phyloP scores from a whole-genome alignment of 2,113 vertebrate species.

The Phalacrocorax pelagicus region DNA sequence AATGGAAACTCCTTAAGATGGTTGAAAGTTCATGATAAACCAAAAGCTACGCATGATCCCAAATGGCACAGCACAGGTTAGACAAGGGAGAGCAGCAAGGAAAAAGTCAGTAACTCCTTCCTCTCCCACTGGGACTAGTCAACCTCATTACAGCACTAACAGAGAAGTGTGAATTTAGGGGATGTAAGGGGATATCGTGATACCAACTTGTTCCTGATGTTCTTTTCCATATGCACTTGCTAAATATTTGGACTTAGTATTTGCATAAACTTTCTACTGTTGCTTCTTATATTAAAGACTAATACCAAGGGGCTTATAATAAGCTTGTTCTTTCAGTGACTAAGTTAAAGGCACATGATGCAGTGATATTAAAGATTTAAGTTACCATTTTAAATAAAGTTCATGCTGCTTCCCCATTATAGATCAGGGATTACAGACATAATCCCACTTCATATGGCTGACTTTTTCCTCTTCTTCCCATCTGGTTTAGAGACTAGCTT shows the following conservation, averaged over 20 bases:
- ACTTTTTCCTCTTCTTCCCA: not conserved
- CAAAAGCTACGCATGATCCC: not conserved
- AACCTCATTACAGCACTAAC: not conserved
- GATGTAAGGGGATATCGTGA: not conserved
- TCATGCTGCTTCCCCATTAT: constrained; percentile 5
- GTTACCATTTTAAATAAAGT: constrained; percentile 42
- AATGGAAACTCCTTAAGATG: not conserved
- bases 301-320: not conserved
- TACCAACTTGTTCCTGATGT: not conserved
- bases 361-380: constrained; percentile 32
- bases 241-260: constrained; percentile 40
- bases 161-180: not conserved
- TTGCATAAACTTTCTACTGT: constrained; percentile 45
- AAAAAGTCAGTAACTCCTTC: not conserved
- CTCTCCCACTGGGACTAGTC: not conserved
- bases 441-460: constrained; percentile 2
- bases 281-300: constrained; percentile 47
- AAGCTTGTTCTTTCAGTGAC: not conserved
- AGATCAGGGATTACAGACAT: not conserved
- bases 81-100: not conserved
- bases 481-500: constrained; percentile 87
- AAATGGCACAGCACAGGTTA: not conserved
- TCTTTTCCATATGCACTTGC: constrained; percentile 18
- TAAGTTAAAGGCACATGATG: not conserved
- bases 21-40: not conserved